These are phyloP conservation scores for Pteruthius melanotis DNA, from an alignment of 2,113 vertebrate genomes.

Conservation along the genomic window DNA sequence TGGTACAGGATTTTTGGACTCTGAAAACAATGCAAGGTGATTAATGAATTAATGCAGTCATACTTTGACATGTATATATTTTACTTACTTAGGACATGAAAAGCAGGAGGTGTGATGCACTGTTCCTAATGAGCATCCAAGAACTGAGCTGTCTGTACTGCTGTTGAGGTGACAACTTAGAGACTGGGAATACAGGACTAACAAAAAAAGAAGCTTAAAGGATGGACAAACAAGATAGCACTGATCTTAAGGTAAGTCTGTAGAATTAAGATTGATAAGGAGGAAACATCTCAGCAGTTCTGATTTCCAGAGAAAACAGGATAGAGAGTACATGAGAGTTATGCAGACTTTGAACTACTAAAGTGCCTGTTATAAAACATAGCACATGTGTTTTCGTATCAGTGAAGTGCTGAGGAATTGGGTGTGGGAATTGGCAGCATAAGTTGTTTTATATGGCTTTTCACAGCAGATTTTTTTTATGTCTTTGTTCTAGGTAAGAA, in stretches of 20 bases:
- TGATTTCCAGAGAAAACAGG: neutral
- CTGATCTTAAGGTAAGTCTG: neutral
- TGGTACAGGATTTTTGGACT: neutral
- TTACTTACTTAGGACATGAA: neutral
- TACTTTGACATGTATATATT: neutral
- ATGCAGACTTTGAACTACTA: neutral
- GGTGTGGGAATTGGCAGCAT: neutral
- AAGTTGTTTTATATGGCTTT: neutral
- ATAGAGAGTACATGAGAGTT: neutral
- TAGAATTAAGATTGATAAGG: neutral
- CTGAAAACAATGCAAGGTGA: neutral
- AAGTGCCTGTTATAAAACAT: neutral
- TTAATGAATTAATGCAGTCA: neutral
- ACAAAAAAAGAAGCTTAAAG: neutral
- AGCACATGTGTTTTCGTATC: neutral
- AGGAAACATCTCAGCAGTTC: neutral
- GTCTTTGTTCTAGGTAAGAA: neutral
- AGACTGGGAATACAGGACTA: neutral
- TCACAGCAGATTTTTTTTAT: neutral
- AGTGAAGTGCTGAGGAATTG: neutral
- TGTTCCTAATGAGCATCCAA: neutral
- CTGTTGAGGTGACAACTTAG: neutral
- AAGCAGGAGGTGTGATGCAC: neutral
- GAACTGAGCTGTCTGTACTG: neutral
- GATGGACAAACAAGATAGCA: neutral